Percentiles rank a stretch among this genome's conserved stretches.
Conservation (phyloP, 2,113 vertebrate genomes). For the Camelus dromedarius region DNA sequence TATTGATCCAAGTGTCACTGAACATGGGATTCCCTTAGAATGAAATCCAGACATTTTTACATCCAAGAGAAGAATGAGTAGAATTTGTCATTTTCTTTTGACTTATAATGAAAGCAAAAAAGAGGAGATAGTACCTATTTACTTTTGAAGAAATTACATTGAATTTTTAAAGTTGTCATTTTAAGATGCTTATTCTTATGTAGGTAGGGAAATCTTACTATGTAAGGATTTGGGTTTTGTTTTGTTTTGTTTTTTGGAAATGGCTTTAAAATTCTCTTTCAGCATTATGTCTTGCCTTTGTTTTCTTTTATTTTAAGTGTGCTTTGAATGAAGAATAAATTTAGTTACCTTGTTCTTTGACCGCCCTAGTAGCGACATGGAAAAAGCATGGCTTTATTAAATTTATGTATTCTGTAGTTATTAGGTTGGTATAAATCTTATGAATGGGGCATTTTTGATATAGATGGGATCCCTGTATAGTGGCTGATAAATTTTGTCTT, state of each 20-base stretch:
- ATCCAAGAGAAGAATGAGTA: background rate
- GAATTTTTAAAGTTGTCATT: conserved; percentile 37
- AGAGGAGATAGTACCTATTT: background rate
- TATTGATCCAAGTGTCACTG: background rate
- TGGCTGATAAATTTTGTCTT: conserved; percentile 32
- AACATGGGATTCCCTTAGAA: background rate
- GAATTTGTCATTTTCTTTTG: conserved; percentile 36
- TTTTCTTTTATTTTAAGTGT: conserved; percentile 34
- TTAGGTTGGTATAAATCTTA: conserved; percentile 33
- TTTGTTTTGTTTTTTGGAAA: background rate
- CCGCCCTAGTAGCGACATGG: background rate
- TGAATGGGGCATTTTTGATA: background rate
- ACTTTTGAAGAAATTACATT: conserved; percentile 46
- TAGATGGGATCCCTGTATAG: background rate
- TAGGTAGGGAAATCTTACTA: background rate
- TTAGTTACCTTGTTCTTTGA: background rate
- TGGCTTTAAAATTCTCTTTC: conserved; percentile 28
- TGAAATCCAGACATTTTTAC: conserved; percentile 17
- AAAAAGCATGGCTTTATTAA: conserved; percentile 29
- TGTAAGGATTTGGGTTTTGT: background rate
- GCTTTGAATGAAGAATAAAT: conserved; percentile 44
- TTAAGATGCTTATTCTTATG: background rate
- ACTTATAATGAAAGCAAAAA: background rate
- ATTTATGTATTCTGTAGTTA: conserved; percentile 35
- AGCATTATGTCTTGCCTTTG: background rate